Evolutionary conservation across 2,888 invertebrate species (phyloP).

Genomic region (Himalopsyche japonica): DNA sequence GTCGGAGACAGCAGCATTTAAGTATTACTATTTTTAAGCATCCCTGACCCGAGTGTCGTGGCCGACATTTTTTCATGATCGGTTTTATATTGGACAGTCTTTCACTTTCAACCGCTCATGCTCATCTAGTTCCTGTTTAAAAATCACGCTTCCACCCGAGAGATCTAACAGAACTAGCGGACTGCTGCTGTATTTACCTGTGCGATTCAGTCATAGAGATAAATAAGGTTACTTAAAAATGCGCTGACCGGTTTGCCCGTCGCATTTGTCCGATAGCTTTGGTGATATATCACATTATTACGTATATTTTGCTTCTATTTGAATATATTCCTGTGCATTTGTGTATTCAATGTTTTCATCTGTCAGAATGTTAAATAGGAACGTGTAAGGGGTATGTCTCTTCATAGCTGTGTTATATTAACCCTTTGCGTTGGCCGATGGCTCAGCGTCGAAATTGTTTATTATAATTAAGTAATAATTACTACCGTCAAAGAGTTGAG

Average conservation of each 20-base stretch:
- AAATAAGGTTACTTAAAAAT: not conserved
- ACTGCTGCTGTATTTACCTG: not conserved
- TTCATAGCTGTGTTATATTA: not conserved
- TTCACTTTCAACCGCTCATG: not conserved
- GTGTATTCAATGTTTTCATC: not conserved
- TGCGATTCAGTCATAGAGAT: not conserved
- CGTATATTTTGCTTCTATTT: not conserved
- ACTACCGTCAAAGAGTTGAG: not conserved
- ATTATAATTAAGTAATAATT: not conserved
- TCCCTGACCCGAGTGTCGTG: not conserved
- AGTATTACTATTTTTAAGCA: slow-evolving; percentile 1
- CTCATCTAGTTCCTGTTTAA: not conserved
- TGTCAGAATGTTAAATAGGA: not conserved
- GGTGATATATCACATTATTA: not conserved
- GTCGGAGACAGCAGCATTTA: slow-evolving; percentile 4
- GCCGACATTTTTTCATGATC: not conserved
- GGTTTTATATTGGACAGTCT: not conserved
- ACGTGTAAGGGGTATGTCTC: not conserved
- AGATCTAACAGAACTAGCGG: not conserved
- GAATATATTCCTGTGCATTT: not conserved
- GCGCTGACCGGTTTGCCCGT: too few relatives aligned
- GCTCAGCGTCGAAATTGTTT: not conserved
- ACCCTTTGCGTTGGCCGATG: not conserved
- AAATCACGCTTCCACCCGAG: not conserved
- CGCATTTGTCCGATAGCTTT: not conserved